These are phyloP conservation scores for Ciconia boyciana DNA, from an alignment of 2,113 vertebrate genomes.

Conservation along the genomic window DNA sequence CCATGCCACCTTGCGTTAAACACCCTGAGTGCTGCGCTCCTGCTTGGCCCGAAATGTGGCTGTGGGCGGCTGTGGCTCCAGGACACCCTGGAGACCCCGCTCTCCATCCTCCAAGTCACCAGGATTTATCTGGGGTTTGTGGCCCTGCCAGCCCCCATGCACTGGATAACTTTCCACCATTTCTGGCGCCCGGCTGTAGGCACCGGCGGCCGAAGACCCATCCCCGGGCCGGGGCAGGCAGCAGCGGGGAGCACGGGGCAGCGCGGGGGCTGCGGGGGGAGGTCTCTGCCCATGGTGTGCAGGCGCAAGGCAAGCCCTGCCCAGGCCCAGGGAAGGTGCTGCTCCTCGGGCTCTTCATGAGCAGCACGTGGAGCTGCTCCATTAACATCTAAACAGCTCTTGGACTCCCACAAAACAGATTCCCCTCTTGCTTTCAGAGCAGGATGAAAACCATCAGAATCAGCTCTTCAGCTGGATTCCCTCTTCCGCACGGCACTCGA, in stretches of 20 bases:
- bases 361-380: background rate
- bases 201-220: background rate
- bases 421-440: background rate
- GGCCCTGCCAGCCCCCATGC: background rate
- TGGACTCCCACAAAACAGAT: background rate
- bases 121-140: background rate
- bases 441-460: background rate
- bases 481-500: background rate
- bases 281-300: rapidly evolving
- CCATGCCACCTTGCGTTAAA: rapidly evolving
- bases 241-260: background rate
- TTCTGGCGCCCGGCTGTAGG: background rate
- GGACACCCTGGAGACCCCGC: background rate
- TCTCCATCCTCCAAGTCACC: background rate
- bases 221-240: rapidly evolving
- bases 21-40: background rate
- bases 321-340: background rate
- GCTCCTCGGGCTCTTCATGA: background rate
- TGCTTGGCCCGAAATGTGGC: background rate
- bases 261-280: rapidly evolving
- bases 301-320: background rate
- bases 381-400: background rate
- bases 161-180: rapidly evolving
- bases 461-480: background rate
- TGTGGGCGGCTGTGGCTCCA: background rate